A percentile compares a stretch with the other conserved stretches of the same genome.
These are phyloP conservation scores for Anoplolepis gracilipes DNA, from an alignment of 1,140 invertebrate genomes.

Conservation along the genomic window DNA sequence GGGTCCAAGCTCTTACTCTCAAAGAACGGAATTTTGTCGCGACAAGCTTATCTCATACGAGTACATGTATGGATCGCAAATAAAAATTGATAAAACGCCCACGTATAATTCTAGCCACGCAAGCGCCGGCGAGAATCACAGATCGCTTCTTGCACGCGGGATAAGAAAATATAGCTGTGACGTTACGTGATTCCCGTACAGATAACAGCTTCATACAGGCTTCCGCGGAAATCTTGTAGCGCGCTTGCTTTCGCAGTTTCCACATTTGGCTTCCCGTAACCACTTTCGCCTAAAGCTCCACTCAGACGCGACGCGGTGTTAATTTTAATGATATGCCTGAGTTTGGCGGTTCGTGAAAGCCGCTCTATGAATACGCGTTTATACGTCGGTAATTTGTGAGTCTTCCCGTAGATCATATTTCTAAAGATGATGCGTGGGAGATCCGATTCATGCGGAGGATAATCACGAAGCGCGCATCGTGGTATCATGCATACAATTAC, in stretches of 20 bases:
- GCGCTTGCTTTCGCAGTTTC: not conserved
- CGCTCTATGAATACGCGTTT: conserved; percentile 29
- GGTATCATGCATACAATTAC: not conserved
- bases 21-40: not conserved
- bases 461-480: not conserved
- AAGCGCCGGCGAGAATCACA: conserved; percentile 49
- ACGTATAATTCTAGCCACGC: conserved; percentile 39
- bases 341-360: conserved; percentile 30
- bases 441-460: not conserved
- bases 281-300: conserved; percentile 14
- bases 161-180: conserved; percentile 41
- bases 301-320: conserved; percentile 34
- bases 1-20: not conserved
- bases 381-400: not conserved
- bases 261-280: conserved; percentile 6
- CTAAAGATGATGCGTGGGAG: not conserved
- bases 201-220: conserved; percentile 38
- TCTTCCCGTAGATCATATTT: not conserved
- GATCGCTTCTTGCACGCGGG: conserved; percentile 49
- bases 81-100: conserved; percentile 55
- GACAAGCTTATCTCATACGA: not conserved
- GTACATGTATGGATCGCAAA: not conserved
- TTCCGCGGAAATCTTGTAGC: conserved; percentile 42
- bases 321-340: conserved; percentile 60
- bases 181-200: conserved; percentile 60